These are phyloP conservation scores for Araneus ventricosus DNA, from an alignment of 1,140 invertebrate genomes.

Conservation along the genomic window DNA sequence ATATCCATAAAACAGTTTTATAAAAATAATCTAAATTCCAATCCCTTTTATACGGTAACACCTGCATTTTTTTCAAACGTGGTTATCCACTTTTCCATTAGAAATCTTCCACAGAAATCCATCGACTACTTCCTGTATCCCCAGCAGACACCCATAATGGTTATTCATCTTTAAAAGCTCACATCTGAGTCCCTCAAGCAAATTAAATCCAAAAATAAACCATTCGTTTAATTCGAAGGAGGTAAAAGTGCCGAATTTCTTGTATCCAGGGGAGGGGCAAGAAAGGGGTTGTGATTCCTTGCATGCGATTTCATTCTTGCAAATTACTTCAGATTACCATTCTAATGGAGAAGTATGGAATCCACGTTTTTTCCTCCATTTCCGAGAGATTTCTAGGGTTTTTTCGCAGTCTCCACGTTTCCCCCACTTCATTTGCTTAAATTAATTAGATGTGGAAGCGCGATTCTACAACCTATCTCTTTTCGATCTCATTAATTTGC, in stretches of 20 bases:
- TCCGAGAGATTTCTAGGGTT: background rate
- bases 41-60: background rate
- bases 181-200: background rate
- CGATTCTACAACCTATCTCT: background rate
- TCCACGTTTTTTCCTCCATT: background rate
- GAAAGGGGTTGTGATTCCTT: background rate
- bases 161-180: conserved; percentile 16
- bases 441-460: background rate
- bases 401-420: background rate
- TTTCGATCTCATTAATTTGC: background rate
- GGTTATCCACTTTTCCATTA: too few relatives aligned
- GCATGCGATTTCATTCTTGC: background rate
- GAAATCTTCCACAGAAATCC: background rate
- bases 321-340: background rate
- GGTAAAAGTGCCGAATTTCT: background rate
- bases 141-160: background rate
- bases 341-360: background rate
- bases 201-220: background rate
- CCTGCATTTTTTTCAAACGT: background rate
- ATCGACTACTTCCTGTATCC: background rate
- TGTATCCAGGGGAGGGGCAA: background rate
- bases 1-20: too few relatives aligned
- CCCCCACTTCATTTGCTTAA: background rate
- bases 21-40: too few relatives aligned
- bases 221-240: background rate